Conservation (phyloP, 1,140 invertebrate species). For the Lordiphosa collinella region DNA sequence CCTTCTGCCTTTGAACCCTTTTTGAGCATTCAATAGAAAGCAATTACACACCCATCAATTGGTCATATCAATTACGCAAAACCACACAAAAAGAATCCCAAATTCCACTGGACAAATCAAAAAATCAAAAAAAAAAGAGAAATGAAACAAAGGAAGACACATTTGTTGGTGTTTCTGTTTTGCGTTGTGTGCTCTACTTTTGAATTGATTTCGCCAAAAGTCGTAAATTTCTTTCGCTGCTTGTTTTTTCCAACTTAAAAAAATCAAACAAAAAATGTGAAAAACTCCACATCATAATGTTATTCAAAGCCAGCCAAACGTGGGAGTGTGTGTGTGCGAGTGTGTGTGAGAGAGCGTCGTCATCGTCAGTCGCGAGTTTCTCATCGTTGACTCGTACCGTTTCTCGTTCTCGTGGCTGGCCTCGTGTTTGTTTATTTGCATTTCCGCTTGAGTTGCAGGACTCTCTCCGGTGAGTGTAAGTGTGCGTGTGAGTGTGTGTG, state of each 20-base stretch:
- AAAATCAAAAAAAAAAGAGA: no score
- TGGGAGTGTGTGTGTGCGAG: slow-evolving; percentile 14
- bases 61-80: no score
- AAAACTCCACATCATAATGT: slow-evolving; percentile 62
- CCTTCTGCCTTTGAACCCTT: no score
- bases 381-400: slow-evolving; percentile 23
- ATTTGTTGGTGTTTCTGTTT: no score
- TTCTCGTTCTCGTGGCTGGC: slow-evolving; percentile 37
- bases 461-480: slow-evolving; percentile 26
- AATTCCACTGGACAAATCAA: no score
- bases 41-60: no score
- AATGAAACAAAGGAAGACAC: no score
- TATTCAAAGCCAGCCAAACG: slow-evolving; percentile 57
- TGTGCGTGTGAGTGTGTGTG: slow-evolving; percentile 1
- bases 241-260: slow-evolving; percentile 39
- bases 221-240: slow-evolving; percentile 66
- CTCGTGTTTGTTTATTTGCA: slow-evolving; percentile 77
- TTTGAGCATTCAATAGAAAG: no score
- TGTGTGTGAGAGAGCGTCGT: slow-evolving; percentile 18
- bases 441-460: slow-evolving; percentile 73
- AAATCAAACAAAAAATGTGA: slow-evolving; percentile 56
- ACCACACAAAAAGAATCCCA: no score
- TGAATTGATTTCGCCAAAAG: slow-evolving; percentile 67
- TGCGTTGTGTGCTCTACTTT: slow-evolving; percentile 27
- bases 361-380: slow-evolving; percentile 54